Evolutionary conservation across 2,888 invertebrate species (phyloP).

Genomic region (Mechanitis messenoides): DNA sequence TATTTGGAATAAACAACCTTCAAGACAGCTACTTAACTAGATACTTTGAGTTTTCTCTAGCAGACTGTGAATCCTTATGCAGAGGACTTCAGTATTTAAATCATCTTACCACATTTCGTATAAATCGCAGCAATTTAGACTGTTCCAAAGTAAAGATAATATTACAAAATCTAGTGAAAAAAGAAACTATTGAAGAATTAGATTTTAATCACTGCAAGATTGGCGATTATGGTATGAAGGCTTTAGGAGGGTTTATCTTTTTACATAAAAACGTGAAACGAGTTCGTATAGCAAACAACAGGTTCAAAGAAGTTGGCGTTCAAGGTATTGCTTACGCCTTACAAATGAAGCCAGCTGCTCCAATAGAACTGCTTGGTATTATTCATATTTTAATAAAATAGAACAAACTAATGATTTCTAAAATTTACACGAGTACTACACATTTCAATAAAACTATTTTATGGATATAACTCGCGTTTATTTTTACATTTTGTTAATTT

Average conservation of each 20-base stretch:
- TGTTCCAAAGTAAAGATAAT: constrained; percentile 77
- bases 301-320: constrained; percentile 72
- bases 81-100: constrained; percentile 64
- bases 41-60: constrained; percentile 78
- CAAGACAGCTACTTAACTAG: constrained; percentile 73
- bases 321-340: constrained; percentile 74
- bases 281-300: constrained; percentile 74
- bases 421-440: no score
- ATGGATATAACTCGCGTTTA: no score
- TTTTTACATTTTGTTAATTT: no score
- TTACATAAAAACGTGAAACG: constrained; percentile 65
- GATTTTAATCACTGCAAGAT: constrained; percentile 82
- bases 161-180: constrained; percentile 70
- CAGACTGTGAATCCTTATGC: constrained; percentile 77
- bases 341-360: constrained; percentile 68
- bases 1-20: constrained; percentile 64
- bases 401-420: no score
- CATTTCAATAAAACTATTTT: no score
- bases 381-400: no score
- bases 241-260: constrained; percentile 76
- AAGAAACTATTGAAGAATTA: constrained; percentile 73
- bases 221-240: constrained; percentile 78
- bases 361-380: constrained; percentile 63
- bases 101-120: constrained; percentile 68
- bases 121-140: constrained; percentile 78